A percentile compares a stretch with the other conserved stretches of the same genome.
These are phyloP conservation scores for Apocrypta bakeri DNA, from an alignment of 1,140 invertebrate genomes.

Conservation along the genomic window DNA sequence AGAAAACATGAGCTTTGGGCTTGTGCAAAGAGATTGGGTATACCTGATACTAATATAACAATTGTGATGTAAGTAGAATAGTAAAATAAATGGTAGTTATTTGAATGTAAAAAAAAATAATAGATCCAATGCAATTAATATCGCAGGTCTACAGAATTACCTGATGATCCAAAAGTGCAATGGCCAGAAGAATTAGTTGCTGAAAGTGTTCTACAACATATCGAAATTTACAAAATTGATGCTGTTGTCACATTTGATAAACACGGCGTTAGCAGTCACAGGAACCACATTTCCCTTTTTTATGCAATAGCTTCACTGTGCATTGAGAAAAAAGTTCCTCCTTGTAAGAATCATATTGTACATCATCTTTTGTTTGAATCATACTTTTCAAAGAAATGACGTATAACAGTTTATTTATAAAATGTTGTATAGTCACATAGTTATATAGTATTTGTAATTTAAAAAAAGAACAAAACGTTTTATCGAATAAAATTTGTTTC, in stretches of 20 bases:
- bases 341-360: constrained; percentile 73
- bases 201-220: constrained; percentile 81
- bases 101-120: neutral
- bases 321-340: constrained; percentile 83
- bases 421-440: too few species aligned
- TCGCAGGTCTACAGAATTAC: constrained; percentile 79
- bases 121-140: neutral
- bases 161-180: constrained; percentile 82
- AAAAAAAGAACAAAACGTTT: constrained; percentile 11
- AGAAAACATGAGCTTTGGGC: constrained; percentile 86
- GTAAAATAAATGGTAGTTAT: neutral
- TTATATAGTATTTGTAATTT: too few species aligned
- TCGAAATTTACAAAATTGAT: constrained; percentile 85
- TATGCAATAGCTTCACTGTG: constrained; percentile 85
- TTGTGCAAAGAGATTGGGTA: constrained; percentile 86
- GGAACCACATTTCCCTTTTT: constrained; percentile 91
- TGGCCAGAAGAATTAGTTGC: constrained; percentile 87
- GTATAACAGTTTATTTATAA: too few species aligned
- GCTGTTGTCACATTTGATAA: constrained; percentile 94
- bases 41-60: constrained; percentile 83
- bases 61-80: constrained; percentile 75
- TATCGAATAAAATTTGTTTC: constrained; percentile 67
- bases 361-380: neutral
- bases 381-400: neutral
- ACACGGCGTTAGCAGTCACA: constrained; percentile 90